phyloP scores from a whole-genome alignment of 2,797 vertebrate species.

The Gastrophryne carolinensis region DNA sequence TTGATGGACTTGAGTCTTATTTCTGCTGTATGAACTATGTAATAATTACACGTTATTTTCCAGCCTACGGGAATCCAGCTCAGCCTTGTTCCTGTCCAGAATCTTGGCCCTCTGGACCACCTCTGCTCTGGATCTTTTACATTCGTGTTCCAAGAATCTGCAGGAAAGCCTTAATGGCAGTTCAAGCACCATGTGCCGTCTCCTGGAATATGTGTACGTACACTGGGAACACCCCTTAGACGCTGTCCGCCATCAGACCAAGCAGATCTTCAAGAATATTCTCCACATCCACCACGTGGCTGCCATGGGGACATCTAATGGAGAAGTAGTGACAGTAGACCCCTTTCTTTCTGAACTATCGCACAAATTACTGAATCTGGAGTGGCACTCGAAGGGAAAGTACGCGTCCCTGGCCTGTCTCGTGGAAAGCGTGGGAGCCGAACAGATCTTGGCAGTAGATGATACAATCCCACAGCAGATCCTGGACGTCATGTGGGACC shows the following conservation, averaged over 20 bases:
- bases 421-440: constrained; percentile 82
- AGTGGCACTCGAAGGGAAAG: constrained; percentile 93
- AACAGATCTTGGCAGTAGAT: constrained; percentile 75
- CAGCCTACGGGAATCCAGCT: constrained; percentile 87
- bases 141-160: constrained; percentile 65
- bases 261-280: constrained; percentile 84
- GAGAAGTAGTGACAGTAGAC: constrained; percentile 61
- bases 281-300: constrained; percentile 77
- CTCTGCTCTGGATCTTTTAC: constrained; percentile 75
- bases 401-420: constrained; percentile 83
- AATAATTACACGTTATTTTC: no score
- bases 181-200: constrained; percentile 66
- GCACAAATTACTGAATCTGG: constrained; percentile 76
- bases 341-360: constrained; percentile 75
- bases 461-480: constrained; percentile 77
- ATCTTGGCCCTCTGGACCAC: constrained; percentile 86
- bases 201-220: constrained; percentile 87
- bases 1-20: no score
- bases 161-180: constrained; percentile 71
- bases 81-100: constrained; percentile 83
- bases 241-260: constrained; percentile 88
- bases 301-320: constrained; percentile 19
- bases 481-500: constrained; percentile 86
- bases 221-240: constrained; percentile 96
- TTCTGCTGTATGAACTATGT: no score